Percentiles rank a stretch among this genome's conserved stretches.
phyloP scores from a whole-genome alignment of 2,113 vertebrate genomes.

The Cavia aperea region DNA sequence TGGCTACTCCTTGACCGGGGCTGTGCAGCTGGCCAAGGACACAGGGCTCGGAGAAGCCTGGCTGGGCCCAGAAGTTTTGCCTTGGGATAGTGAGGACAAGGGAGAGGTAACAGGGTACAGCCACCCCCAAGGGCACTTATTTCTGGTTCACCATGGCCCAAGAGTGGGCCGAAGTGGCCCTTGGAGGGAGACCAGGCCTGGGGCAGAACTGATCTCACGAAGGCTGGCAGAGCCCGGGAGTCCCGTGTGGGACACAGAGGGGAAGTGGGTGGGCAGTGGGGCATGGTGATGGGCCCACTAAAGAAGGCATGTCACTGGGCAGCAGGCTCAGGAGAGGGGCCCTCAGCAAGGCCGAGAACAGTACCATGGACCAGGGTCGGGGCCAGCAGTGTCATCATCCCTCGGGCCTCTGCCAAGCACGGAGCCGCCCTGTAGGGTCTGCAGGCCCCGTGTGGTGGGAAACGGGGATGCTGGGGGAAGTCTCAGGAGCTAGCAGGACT shows the following conservation, averaged over 20 bases:
- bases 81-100: background rate
- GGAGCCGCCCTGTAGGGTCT: background rate
- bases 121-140: slow-evolving; percentile 56
- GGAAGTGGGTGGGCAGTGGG: background rate
- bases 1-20: background rate
- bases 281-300: background rate
- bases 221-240: background rate
- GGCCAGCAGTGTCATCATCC: fast-evolving
- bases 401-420: background rate
- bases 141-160: background rate
- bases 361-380: slow-evolving; percentile 9
- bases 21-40: background rate
- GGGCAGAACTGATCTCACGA: background rate
- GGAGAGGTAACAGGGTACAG: background rate
- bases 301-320: background rate
- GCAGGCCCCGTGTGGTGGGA: background rate
- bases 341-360: background rate
- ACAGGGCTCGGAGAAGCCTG: fast-evolving
- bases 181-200: background rate
- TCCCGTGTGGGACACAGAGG: background rate
- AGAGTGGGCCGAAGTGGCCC: background rate
- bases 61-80: background rate
- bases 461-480: background rate
- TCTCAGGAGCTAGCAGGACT: background rate
- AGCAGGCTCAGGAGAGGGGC: background rate